Evolutionary conservation across 1,140 invertebrate genomes (phyloP).

Genomic region (Macrobrachium nipponense): DNA sequence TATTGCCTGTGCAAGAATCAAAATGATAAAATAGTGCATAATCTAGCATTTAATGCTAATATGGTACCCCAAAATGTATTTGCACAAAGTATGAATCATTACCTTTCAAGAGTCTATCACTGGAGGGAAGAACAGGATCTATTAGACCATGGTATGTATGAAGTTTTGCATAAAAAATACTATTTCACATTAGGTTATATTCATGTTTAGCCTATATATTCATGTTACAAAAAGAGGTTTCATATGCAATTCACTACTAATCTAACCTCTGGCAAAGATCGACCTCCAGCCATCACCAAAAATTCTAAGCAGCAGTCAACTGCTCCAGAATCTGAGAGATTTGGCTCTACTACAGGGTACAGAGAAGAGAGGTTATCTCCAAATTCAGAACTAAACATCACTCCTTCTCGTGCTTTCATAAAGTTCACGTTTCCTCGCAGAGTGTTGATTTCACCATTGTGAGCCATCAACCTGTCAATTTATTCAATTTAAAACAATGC

Average conservation of each 20-base stretch:
- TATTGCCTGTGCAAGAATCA: slow-evolving; percentile 77
- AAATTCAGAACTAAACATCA: slow-evolving; percentile 90
- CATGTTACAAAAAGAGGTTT: neutral
- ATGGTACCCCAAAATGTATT: neutral
- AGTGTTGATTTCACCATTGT: slow-evolving; percentile 99
- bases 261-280: slow-evolving; percentile 87
- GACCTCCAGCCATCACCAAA: slow-evolving; percentile 89
- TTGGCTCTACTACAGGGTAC: slow-evolving; percentile 98
- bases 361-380: slow-evolving; percentile 86
- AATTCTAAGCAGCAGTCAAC: slow-evolving; percentile 99
- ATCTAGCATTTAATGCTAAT: neutral
- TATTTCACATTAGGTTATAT: no score
- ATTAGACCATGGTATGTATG: no score
- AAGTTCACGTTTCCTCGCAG: slow-evolving; percentile 97
- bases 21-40: slow-evolving; percentile 10
- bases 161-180: no score
- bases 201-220: neutral
- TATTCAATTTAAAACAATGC: neutral
- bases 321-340: slow-evolving; percentile 96
- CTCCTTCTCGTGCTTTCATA: slow-evolving; percentile 98
- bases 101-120: no score
- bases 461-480: slow-evolving; percentile 85
- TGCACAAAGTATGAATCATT: no score
- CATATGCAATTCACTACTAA: neutral
- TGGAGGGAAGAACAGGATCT: no score